phyloP scores from a whole-genome alignment of 2,113 vertebrate species.

The Pavo muticus region DNA sequence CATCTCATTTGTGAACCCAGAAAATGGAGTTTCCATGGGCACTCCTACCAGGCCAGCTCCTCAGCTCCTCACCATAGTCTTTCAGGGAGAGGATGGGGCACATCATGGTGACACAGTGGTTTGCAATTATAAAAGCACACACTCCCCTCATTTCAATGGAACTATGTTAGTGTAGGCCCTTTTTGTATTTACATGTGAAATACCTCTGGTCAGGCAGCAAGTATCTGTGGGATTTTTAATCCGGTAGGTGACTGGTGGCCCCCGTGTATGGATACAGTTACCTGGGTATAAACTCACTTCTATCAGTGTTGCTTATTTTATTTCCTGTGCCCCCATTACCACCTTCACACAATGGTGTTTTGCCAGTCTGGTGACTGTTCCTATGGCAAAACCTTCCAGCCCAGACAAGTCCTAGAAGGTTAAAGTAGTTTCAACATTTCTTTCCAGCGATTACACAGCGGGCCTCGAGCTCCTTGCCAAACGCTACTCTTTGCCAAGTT shows the following conservation, averaged over 20 bases:
- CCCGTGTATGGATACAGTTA: background rate
- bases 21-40: background rate
- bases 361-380: background rate
- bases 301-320: fast-evolving
- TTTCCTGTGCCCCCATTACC: background rate
- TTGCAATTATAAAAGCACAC: background rate
- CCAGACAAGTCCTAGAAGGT: conserved; percentile 14
- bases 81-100: background rate
- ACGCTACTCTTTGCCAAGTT: background rate
- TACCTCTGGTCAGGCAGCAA: background rate
- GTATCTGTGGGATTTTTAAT: background rate
- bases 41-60: background rate
- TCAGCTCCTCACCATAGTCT: fast-evolving
- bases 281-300: background rate
- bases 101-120: fast-evolving
- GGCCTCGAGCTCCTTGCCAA: background rate
- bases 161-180: background rate
- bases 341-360: conserved; percentile 13
- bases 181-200: background rate
- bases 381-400: conserved; percentile 37
- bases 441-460: background rate
- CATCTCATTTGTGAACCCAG: background rate
- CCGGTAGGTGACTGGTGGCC: background rate
- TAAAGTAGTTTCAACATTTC: background rate
- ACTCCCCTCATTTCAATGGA: background rate